Evolutionary conservation across 2,797 vertebrate genomes (phyloP).

Genomic region (Adrianichthys oophorus): DNA sequence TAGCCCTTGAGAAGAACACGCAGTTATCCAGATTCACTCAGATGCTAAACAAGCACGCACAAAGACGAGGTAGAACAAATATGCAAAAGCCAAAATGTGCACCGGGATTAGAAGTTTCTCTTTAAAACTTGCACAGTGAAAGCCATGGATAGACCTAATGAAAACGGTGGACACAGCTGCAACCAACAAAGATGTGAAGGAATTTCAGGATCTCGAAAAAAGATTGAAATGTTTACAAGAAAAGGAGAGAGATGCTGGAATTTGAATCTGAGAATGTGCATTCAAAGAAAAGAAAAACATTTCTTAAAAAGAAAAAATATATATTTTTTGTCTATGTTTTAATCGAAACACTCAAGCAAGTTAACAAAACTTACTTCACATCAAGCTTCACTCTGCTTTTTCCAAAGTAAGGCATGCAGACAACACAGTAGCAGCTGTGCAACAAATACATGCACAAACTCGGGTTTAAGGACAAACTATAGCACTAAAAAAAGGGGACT

Average conservation of each 20-base stretch:
- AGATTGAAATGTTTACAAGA: too few species aligned
- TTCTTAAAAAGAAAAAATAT: too few species aligned
- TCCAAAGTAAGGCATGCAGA: conserved; percentile 2
- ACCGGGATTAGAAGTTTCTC: too few species aligned
- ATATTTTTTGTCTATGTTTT: conserved; percentile 7
- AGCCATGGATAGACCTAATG: conserved; percentile 20
- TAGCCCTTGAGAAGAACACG: conserved; percentile 37
- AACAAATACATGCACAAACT: background rate
- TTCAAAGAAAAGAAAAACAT: too few species aligned
- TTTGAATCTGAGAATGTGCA: too few species aligned
- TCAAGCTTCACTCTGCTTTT: conserved; percentile 9
- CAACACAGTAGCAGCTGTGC: conserved; percentile 14
- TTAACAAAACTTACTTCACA: background rate
- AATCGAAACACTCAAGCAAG: background rate
- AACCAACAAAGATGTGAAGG: conserved; percentile 7
- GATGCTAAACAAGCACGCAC: conserved; percentile 1
- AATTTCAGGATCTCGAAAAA: background rate
- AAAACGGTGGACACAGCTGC: conserved; percentile 19
- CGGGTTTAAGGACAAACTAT: conserved; percentile 1
- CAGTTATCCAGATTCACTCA: conserved; percentile 27
- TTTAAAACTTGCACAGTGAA: conserved; percentile 1
- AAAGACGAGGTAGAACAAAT: conserved; percentile 14
- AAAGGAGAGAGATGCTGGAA: too few species aligned
- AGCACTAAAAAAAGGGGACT: conserved; percentile 5
- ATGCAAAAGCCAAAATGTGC: background rate